phyloP scores from a whole-genome alignment of 2,888 invertebrate genomes.

The Tetramorium bicarinatum region DNA sequence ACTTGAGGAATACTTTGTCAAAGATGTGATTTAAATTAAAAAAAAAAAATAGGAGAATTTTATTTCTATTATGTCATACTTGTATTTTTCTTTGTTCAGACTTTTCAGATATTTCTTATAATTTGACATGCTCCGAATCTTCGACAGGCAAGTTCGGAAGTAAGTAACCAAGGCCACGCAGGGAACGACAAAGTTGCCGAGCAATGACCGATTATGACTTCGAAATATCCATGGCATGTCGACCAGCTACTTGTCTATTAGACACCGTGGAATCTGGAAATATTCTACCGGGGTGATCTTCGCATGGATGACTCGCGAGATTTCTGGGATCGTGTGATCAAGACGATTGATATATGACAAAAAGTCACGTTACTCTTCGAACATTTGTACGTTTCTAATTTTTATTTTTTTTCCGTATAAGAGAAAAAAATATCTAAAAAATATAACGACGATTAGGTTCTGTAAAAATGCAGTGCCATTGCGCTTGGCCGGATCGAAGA shows the following conservation, averaged over 20 bases:
- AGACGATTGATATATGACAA: neutral
- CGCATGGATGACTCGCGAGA: neutral
- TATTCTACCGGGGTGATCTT: slow-evolving; percentile 17
- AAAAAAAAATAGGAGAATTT: neutral
- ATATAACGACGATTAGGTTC: neutral
- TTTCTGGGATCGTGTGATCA: neutral
- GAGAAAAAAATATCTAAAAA: neutral
- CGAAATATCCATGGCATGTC: slow-evolving; percentile 36
- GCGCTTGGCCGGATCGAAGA: neutral
- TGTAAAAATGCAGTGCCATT: neutral
- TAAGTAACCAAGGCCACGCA: slow-evolving; percentile 19
- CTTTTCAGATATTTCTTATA: neutral
- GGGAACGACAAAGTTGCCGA: slow-evolving; percentile 26
- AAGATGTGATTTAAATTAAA: neutral
- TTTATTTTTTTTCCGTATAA: too few species aligned
- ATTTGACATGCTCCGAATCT: neutral
- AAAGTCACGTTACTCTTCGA: neutral
- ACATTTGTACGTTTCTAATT: neutral
- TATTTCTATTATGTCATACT: neutral
- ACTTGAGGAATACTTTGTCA: neutral
- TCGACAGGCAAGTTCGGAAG: slow-evolving; percentile 18
- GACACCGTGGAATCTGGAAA: slow-evolving; percentile 17
- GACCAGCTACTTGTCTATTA: slow-evolving; percentile 36
- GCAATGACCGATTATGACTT: slow-evolving; percentile 39
- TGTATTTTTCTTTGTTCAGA: neutral